Conservation (phyloP, 2,113 vertebrate species). For the Clarias batrachus region DNA sequence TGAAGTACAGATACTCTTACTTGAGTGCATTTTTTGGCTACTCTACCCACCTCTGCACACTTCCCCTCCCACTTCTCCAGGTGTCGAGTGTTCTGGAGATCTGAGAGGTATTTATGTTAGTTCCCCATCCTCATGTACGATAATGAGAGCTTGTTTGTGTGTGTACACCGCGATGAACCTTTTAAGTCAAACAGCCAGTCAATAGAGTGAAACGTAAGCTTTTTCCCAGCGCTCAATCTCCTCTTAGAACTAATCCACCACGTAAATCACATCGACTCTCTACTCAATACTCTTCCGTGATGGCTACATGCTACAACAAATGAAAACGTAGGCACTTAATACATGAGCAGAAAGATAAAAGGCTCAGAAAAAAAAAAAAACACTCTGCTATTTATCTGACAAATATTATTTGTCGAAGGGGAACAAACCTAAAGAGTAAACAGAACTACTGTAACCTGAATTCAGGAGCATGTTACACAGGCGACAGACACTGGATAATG, state of each 20-base stretch:
- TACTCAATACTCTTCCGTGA: neutral
- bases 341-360: neutral
- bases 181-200: conserved; percentile 41
- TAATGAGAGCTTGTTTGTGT: conserved; percentile 56
- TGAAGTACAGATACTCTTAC: too few species aligned
- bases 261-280: neutral
- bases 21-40: too few species aligned
- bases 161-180: neutral
- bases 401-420: neutral
- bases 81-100: conserved; percentile 49
- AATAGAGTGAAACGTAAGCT: conserved; percentile 41
- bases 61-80: neutral
- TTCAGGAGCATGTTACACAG: conserved; percentile 10
- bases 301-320: neutral
- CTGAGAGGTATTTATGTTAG: conserved; percentile 51
- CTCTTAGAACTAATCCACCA: conserved; percentile 10
- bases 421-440: neutral
- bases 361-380: neutral
- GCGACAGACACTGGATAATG: conserved; percentile 47
- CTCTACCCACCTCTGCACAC: neutral
- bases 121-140: conserved; percentile 51
- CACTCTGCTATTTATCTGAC: neutral
- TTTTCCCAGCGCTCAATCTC: conserved; percentile 5
- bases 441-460: neutral
- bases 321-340: neutral